Evolutionary conservation across 2,113 vertebrate genomes (phyloP), one percentile per base, ranked within the genome.

Genomic region (Dromiciops gliroides): DNA sequence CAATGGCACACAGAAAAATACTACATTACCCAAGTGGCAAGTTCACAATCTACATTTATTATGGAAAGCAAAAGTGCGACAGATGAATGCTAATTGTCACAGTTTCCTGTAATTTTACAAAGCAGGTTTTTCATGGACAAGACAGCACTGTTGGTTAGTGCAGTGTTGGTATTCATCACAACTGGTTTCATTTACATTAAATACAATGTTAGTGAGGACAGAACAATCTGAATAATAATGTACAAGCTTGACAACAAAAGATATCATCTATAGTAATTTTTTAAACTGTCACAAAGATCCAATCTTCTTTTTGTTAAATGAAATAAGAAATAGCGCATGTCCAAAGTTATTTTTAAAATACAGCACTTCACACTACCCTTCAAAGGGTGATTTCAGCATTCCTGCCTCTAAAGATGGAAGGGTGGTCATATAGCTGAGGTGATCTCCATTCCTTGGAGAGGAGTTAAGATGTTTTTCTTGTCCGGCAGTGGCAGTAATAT

Each of bases 11-110:
- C 0, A 23, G 44, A 92, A 50, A 89, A 92, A 89, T 16, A 91
- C 31, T 48, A 47, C 89, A 83, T 83, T 44, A 83, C 67, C 67
- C 67, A 83, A 83, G 96, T 37, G 31, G 89, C 10, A 51, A 89
- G 50, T 49, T 52, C 51, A 83, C 23, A n/a, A 75, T 53, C 89
- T 90, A 52, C 67, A 49, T 90, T 95, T 52, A 51, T 75, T 89
- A 23, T 9, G 37, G 89, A 91, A 50, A 92, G 60, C 44, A 25
- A 49, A 75, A 11, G 44, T 50, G 44, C 19, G 50, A 49, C 24
- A 49, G 92, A 89, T 75, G 50, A 75, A 92, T 22, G 60, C 12
- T 90, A 8, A 51, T 51, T 88, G 47, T 47, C 28, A 26, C 28
- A 50, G 51, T 83, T 60, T 0, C 37, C 90, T 47, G 48, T 49